A percentile compares a stretch with the other conserved stretches of the same genome.
These are phyloP conservation scores for Thalassaphorura encarpata DNA, from an alignment of 1,140 invertebrate species.

Conservation along the genomic window DNA sequence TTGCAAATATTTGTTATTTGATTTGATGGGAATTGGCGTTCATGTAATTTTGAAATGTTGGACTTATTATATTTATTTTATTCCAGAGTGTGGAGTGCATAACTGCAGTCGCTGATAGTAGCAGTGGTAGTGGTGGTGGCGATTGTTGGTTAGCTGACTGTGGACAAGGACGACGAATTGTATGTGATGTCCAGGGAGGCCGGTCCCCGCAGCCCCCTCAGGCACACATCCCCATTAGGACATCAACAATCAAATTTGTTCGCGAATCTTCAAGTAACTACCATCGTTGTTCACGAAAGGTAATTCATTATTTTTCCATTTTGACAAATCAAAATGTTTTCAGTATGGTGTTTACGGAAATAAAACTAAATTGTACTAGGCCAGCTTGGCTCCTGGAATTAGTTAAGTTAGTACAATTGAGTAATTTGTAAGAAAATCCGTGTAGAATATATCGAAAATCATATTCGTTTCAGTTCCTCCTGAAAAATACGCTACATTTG, in stretches of 20 bases:
- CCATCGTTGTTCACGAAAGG: conserved; percentile 33
- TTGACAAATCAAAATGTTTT: not conserved
- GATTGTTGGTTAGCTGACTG: conserved; percentile 33
- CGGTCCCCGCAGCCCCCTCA: conserved; percentile 32
- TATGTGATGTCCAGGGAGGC: conserved; percentile 31
- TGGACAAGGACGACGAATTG: conserved; percentile 25
- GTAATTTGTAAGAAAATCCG: too few relatives aligned
- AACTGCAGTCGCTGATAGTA: conserved; percentile 37
- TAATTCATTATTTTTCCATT: conserved; percentile 8
- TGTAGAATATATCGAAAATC: too few relatives aligned
- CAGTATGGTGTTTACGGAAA: too few relatives aligned
- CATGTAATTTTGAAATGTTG: conserved; percentile 16
- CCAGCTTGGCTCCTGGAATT: too few relatives aligned
- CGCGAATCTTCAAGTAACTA: conserved; percentile 30
- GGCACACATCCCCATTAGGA: conserved; percentile 34
- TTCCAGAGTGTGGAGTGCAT: conserved; percentile 36
- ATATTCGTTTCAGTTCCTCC: too few relatives aligned
- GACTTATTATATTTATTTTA: conserved; percentile 20
- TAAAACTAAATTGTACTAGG: too few relatives aligned
- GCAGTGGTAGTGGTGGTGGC: conserved; percentile 31
- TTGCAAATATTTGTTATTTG: not conserved
- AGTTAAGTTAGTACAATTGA: too few relatives aligned
- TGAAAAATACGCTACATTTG: too few relatives aligned
- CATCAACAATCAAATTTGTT: conserved; percentile 33
- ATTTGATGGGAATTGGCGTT: not conserved